phyloP scores from a whole-genome alignment of 2,113 vertebrate genomes.

The Aramus guarauna region DNA sequence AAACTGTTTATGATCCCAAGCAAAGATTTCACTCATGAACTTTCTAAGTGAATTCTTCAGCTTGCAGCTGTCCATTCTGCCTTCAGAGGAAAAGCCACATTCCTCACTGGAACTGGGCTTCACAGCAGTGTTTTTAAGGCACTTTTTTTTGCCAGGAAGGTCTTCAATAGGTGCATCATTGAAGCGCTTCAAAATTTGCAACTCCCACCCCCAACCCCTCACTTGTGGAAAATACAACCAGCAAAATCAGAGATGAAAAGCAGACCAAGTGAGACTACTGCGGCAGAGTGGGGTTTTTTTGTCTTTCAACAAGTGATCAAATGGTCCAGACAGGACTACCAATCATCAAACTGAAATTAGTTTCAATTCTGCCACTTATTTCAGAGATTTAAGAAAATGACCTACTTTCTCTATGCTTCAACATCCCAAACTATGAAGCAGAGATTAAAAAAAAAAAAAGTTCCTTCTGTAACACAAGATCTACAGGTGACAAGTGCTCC shows the following conservation, averaged over 20 bases:
- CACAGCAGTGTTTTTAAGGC: neutral
- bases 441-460: too few relatives aligned
- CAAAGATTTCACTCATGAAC: neutral
- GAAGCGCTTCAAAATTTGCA: neutral
- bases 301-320: neutral
- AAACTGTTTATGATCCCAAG: neutral
- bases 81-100: neutral
- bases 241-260: neutral
- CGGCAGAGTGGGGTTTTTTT: neutral
- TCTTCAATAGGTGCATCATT: neutral
- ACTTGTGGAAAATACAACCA: neutral
- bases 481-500: neutral
- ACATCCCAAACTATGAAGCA: neutral
- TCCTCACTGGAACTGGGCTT: neutral
- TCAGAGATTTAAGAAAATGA: neutral
- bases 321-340: neutral
- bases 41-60: neutral
- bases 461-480: neutral
- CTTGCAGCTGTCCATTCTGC: neutral
- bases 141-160: neutral
- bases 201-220: neutral
- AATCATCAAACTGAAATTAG: neutral
- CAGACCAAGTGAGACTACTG: fast-evolving
- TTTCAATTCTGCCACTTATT: neutral
- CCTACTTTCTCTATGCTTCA: neutral